Base-by-base conservation (phyloP, 2,113 vertebrate genomes). In the Heterocephalus glaber region DNA sequence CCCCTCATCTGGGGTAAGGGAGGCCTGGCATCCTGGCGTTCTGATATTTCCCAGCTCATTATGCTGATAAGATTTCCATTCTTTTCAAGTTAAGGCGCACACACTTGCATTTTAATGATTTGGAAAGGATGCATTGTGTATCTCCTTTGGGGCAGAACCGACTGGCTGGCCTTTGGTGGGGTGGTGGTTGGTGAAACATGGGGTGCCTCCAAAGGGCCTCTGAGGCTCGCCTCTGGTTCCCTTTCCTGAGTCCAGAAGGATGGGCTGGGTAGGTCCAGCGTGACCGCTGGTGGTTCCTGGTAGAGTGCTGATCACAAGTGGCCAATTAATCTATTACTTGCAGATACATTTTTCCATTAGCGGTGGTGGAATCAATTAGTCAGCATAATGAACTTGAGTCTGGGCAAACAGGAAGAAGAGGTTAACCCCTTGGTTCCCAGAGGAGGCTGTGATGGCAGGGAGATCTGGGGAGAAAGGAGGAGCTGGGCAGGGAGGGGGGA, bases 311-410 rank as follows among this genome's bases (percentile, higher is more conserved):
- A 93, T 92, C 96, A 95, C 93, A 70, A 11, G 97, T 0, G 24
- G 92, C 94, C 86, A 65, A 72, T 90, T 97, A 95, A 97, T 96
- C 98, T 95, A 35, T 97, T 60, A 91, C 95, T 92, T 1, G 35
- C 88, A 96, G 95, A 95, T 83, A 90, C 65, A 1, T 96, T 97
- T 86, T 97, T 89, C 97, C 97, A 95, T 95, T 89, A 98, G 96
- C 60, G 47, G 89, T 92, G 60, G 96, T 96, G 56, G 95, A 94
- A 96, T 90, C 94, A 98, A 97, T 98, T 97, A 98, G 97, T 96
- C 56, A 58, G 97, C 33, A 54, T 97, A 97, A 98, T 97, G 97
- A 97, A 98, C 95, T 97, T 86, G 28, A 96, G 86, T 20, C 79
- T 96, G 86, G 97, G 20, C 2, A 96, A 79, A n/a, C 8, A 0